Evolutionary conservation across 2,113 vertebrate genomes (phyloP).

Genomic region (Perca flavescens): DNA sequence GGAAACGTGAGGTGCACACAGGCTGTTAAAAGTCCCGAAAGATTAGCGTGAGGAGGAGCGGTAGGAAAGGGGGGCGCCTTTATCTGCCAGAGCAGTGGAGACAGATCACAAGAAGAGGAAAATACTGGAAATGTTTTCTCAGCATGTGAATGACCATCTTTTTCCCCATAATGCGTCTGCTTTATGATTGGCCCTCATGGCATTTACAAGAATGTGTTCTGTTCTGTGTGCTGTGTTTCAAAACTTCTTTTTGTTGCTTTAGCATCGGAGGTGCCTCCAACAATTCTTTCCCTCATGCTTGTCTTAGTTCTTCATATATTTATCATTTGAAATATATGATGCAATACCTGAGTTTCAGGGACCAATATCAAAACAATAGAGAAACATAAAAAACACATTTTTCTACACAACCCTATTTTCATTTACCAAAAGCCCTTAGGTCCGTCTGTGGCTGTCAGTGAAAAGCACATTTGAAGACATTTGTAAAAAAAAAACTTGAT

Average conservation of each 20-base stretch:
- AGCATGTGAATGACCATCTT: constrained; percentile 23
- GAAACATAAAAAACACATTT: neutral
- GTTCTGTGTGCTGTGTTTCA: neutral
- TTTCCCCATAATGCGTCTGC: constrained; percentile 20
- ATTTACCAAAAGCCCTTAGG: neutral
- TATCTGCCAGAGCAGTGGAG: constrained; percentile 56
- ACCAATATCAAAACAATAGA: neutral
- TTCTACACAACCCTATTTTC: neutral
- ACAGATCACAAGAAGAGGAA: constrained; percentile 52
- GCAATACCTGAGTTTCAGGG: neutral
- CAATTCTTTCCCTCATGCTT: neutral
- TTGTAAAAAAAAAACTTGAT: neutral
- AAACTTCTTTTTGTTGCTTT: neutral
- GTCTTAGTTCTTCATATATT: neutral
- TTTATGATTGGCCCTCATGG: neutral
- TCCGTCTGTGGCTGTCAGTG: neutral
- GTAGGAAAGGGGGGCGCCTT: constrained; percentile 33
- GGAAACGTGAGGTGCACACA: constrained; percentile 50
- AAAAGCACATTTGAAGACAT: neutral
- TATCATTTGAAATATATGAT: neutral
- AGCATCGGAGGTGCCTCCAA: neutral
- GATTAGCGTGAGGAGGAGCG: constrained; percentile 51
- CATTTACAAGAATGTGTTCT: neutral
- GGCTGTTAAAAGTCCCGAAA: constrained; percentile 40
- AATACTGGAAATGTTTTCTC: constrained; percentile 56